Evolutionary conservation across 2,797 vertebrate genomes (phyloP).

Genomic region (Schizopygopsis pylzovi): DNA sequence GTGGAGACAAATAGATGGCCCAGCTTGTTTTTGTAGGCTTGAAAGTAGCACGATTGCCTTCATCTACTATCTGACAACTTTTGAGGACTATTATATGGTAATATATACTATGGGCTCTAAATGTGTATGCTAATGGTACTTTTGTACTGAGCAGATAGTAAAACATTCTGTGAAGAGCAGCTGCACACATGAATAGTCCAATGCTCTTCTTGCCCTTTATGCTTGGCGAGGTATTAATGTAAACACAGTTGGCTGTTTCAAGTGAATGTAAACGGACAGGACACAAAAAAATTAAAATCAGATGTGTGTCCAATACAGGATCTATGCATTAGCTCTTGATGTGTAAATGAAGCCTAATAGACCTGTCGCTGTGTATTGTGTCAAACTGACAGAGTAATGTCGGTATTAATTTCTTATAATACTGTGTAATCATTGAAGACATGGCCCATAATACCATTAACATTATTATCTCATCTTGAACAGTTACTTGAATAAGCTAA

Average conservation of each 20-base stretch:
- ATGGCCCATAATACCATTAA: neutral
- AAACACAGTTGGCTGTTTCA: neutral
- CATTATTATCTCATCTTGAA: neutral
- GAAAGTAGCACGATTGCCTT: slow-evolving; percentile 44
- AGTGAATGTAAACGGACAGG: neutral
- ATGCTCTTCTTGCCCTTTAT: neutral
- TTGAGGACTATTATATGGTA: slow-evolving; percentile 7
- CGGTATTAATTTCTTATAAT: neutral
- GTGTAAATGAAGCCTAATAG: neutral
- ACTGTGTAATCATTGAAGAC: neutral
- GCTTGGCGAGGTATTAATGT: neutral
- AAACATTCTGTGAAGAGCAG: neutral
- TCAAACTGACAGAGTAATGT: neutral
- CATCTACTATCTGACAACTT: slow-evolving; percentile 51
- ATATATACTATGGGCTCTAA: neutral
- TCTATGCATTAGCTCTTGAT: neutral
- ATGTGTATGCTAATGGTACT: neutral
- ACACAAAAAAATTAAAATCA: neutral
- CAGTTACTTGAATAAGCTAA: neutral
- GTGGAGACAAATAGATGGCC: slow-evolving; percentile 12
- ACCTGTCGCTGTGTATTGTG: neutral
- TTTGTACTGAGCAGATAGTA: neutral
- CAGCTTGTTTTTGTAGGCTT: slow-evolving; percentile 34
- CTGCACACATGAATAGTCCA: neutral
- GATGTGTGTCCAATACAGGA: neutral